Evolutionary conservation across 2,888 invertebrate species (phyloP).

Genomic region (Caenorhabditis uteleia): DNA sequence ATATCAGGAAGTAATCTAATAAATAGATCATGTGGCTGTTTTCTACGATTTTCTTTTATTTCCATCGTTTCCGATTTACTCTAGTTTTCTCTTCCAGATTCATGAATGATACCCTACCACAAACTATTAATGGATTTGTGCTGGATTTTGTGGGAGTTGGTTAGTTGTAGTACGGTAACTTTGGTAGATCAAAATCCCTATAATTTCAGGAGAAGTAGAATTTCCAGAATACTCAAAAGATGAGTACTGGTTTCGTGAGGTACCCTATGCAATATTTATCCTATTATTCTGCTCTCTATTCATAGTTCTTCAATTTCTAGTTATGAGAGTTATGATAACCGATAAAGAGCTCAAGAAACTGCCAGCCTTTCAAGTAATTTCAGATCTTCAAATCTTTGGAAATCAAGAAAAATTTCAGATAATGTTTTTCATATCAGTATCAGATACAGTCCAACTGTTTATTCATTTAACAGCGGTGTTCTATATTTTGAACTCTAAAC

Average conservation of each 20-base stretch:
- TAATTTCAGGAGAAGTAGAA: conserved; percentile 18
- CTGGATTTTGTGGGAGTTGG: conserved; percentile 15
- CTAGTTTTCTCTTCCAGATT: too few species aligned
- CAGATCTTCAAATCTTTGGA: not conserved
- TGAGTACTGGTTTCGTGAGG: conserved; percentile 31
- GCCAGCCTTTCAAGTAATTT: conserved; percentile 23
- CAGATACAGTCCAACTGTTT: not conserved
- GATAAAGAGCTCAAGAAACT: conserved; percentile 30
- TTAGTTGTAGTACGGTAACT: too few species aligned
- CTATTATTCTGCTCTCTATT: conserved; percentile 30
- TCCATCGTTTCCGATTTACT: too few species aligned
- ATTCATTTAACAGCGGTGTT: conserved; percentile 16
- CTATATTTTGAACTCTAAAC: conserved; percentile 35
- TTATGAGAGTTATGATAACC: conserved; percentile 28
- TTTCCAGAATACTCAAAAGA: conserved; percentile 20
- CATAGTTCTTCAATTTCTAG: conserved; percentile 33
- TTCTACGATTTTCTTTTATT: too few species aligned
- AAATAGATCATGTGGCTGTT: too few species aligned
- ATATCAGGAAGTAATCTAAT: too few species aligned
- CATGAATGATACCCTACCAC: too few species aligned
- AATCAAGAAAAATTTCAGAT: not conserved
- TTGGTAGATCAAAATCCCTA: not conserved
- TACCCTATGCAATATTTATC: conserved; percentile 44
- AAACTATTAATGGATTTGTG: too few species aligned
- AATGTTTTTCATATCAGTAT: not conserved